Base-by-base conservation (phyloP, 1,140 invertebrate genomes). In the Oncopodura yosiiana region DNA sequence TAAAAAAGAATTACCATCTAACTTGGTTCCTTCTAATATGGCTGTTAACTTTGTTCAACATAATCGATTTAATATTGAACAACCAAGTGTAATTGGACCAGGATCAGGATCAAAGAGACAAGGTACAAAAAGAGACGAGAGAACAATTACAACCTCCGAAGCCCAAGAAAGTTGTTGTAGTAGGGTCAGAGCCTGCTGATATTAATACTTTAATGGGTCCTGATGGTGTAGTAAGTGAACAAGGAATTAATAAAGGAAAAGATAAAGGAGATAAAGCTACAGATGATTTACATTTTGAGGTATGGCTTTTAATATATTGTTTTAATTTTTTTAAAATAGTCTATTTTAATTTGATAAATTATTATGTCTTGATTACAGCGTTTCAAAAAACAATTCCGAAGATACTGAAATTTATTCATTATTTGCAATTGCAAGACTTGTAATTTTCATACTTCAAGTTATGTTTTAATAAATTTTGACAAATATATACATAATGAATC, bases 11-110 rank as follows among this genome's bases (percentile, higher is more conserved):
- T 84, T 84, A n/a, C 87, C 92, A 0, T 94, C 91, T 0, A 86
- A 90, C 58, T 95, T 97, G 80, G 93, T 96, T 4, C 94, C 94
- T 0, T 92, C 88, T 29, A 97, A 96, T 69, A 92, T 95, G 84
- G 92, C 94, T 43, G 92, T 94, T 1, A 96, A 96, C 75, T 96
- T 96, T 79, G 88, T 92, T 30, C 91, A 95, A 68, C 91, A 96
- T 67, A 94, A 94, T 72, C 76, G 87, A 81, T 92, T 89, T 71
- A 88, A 87, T 66, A 84, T 88, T 60, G 86, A 87, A 66, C 82
- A 83, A 64, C 67, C 73, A 37, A n/a, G n/a, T n/a, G n/a, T n/a
- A n/a, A n/a, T n/a, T n/a, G n/a, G n/a, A n/a, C 71, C 75, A 18
- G 36, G 16, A 26, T 37, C 46, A 6, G 68, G 57, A 60, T 29